Percentiles rank a stretch among this genome's conserved stretches.
Evolutionary conservation across 2,797 vertebrate species (phyloP).

Genomic region (Clamator glandarius): DNA sequence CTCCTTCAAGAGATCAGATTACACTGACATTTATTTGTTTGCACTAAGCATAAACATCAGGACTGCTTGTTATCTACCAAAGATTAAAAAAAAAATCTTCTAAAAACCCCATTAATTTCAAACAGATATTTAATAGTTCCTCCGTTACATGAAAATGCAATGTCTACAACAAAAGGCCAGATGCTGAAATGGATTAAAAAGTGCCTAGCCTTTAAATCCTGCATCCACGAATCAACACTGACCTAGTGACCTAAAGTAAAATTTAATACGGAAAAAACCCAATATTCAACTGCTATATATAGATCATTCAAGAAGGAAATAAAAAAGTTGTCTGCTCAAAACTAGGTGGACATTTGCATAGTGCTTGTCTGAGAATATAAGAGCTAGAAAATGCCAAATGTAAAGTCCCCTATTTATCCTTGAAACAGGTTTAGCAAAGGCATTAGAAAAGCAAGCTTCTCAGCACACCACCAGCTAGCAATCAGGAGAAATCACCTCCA

Average conservation of each 20-base stretch:
- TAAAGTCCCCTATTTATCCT: constrained; percentile 26
- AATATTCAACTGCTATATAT: background rate
- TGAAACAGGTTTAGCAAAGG: background rate
- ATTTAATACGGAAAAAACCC: background rate
- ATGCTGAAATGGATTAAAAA: constrained; percentile 62
- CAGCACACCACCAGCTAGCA: background rate
- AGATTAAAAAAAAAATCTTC: background rate
- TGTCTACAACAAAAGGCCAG: constrained; percentile 13
- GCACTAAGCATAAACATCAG: constrained; percentile 14
- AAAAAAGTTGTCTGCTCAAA: background rate
- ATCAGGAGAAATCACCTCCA: background rate
- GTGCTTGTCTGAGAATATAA: background rate
- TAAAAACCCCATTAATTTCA: background rate
- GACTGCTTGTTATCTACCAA: background rate
- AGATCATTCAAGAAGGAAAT: background rate
- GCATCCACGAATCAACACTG: constrained; percentile 25
- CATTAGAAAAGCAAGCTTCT: background rate
- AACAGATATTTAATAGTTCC: constrained; percentile 12
- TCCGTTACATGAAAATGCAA: background rate
- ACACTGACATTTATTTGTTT: constrained; percentile 2
- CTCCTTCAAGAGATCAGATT: constrained; percentile 39
- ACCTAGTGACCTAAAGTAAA: constrained; percentile 51
- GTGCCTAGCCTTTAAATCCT: constrained; percentile 52
- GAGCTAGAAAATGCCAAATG: background rate
- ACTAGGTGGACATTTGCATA: background rate